Percentiles rank a stretch among this genome's conserved stretches.
These are phyloP conservation scores for Drosophila nr. fundita DNA, from an alignment of 2,888 invertebrate genomes.

Conservation along the genomic window DNA sequence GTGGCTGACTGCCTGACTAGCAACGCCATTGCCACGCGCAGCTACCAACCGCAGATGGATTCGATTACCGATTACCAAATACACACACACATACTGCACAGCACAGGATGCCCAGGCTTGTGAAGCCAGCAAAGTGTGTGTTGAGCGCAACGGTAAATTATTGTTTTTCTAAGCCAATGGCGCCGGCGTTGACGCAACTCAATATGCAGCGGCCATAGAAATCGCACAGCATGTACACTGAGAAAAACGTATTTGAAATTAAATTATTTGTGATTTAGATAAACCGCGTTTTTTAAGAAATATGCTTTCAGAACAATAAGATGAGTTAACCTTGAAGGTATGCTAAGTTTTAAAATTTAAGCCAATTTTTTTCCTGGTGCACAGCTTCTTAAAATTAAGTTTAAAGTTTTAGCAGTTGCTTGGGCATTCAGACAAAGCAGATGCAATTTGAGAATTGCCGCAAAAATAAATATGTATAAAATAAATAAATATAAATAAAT, in stretches of 20 bases:
- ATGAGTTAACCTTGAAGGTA: not conserved
- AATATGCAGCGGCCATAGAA: constrained; percentile 30
- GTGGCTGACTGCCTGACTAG: not conserved
- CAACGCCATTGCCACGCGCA: constrained; percentile 46
- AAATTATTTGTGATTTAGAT: not conserved
- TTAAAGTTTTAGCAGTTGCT: not conserved
- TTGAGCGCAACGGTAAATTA: constrained; percentile 43
- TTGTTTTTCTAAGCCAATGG: constrained; percentile 27
- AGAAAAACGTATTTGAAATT: not conserved
- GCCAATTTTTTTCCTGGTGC: not conserved
- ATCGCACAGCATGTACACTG: not conserved
- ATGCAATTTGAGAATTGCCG: not conserved
- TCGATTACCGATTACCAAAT: constrained; percentile 40
- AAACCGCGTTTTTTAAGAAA: not conserved
- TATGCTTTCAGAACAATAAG: not conserved
- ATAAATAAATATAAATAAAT: no score
- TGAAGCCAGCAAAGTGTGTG: constrained; percentile 44
- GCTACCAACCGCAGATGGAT: constrained; percentile 42
- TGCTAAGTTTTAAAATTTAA: not conserved
- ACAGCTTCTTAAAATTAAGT: not conserved
- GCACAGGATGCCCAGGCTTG: constrained; percentile 21
- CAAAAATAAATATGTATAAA: not conserved
- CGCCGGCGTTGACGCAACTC: constrained; percentile 42
- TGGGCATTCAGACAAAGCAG: not conserved
- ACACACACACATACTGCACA: constrained; percentile 3